These are phyloP conservation scores for Xenops minutus DNA, from an alignment of 2,797 vertebrate genomes.

Conservation along the genomic window DNA sequence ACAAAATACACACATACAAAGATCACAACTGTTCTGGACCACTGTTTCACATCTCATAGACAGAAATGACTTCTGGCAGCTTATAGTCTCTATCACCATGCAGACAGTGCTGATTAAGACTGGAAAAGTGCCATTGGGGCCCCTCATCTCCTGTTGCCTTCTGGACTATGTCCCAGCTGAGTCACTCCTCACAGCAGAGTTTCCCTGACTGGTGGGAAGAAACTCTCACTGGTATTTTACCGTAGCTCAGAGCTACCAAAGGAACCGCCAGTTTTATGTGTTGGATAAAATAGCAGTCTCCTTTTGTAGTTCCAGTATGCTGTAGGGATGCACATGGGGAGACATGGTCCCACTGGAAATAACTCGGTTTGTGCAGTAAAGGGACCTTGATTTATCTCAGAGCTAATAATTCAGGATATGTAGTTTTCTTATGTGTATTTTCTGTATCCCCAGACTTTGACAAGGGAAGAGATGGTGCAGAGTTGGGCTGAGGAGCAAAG, in stretches of 20 bases:
- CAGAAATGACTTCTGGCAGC: slow-evolving; percentile 7
- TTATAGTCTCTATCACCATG: slow-evolving; percentile 16
- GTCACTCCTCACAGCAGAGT: slow-evolving; percentile 28
- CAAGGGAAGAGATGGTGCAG: neutral
- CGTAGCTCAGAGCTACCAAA: neutral
- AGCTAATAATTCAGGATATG: neutral
- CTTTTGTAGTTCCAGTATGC: neutral
- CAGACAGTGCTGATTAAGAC: slow-evolving; percentile 49
- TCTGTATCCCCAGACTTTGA: neutral
- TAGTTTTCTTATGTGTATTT: neutral
- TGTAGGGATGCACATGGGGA: neutral
- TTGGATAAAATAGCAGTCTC: neutral
- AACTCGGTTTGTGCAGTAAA: neutral
- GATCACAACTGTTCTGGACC: slow-evolving; percentile 10
- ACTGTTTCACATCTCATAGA: slow-evolving; percentile 30
- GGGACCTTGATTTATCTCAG: neutral
- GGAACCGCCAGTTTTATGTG: neutral
- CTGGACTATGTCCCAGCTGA: slow-evolving; percentile 39
- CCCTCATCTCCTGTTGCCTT: slow-evolving; percentile 53
- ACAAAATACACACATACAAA: neutral
- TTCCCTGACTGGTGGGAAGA: slow-evolving; percentile 16
- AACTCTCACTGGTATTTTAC: neutral
- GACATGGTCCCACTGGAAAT: neutral
- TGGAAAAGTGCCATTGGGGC: slow-evolving; percentile 24
- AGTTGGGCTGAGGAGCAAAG: neutral